These are phyloP conservation scores for Mylabris sibirica DNA, from an alignment of 2,888 invertebrate genomes.

Conservation along the genomic window DNA sequence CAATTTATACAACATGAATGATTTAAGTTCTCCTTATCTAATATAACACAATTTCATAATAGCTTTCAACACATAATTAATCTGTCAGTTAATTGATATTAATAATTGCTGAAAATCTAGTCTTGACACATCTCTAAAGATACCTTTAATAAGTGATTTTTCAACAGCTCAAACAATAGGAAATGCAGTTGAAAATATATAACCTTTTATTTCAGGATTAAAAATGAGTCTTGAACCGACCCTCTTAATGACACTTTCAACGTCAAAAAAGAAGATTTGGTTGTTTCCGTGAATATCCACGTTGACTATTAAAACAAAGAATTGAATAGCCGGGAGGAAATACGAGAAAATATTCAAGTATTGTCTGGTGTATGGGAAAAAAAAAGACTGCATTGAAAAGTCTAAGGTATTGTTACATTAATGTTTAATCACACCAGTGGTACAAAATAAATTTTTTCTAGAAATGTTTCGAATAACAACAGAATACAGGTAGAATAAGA, in stretches of 20 bases:
- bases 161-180: too few relatives aligned
- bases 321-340: background rate
- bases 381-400: conserved; percentile 3
- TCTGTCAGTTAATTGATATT: background rate
- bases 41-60: conserved; percentile 22
- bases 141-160: too few relatives aligned
- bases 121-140: too few relatives aligned
- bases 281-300: background rate
- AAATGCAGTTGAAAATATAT: too few relatives aligned
- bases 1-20: conserved; percentile 27
- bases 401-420: conserved; percentile 6
- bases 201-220: too few relatives aligned
- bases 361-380: background rate
- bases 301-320: background rate
- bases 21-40: conserved; percentile 15
- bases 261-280: background rate
- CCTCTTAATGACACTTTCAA: background rate
- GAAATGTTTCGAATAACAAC: background rate
- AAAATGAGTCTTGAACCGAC: background rate
- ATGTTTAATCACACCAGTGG: conserved; percentile 1
- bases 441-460: background rate
- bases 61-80: conserved; percentile 14
- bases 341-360: background rate
- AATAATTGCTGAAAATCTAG: background rate
- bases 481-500: background rate